Base-by-base conservation (phyloP, 1,140 invertebrate genomes). In the Lepidotrigona ventralis region DNA sequence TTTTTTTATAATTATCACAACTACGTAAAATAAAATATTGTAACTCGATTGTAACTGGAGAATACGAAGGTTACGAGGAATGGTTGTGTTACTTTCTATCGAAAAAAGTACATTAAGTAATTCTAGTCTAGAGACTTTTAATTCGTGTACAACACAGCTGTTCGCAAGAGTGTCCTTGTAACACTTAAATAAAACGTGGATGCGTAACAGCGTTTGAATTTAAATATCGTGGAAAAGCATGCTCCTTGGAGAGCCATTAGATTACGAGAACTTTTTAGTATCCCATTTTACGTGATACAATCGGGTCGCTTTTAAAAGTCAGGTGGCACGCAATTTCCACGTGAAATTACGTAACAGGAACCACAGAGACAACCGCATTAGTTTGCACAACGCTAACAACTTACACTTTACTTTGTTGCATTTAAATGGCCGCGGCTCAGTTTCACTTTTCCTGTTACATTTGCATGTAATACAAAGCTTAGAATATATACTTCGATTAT, bases 311-410 rank as follows among this genome's bases (percentile, higher is more conserved):
- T 26, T 76, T 76, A 56, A 81, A 63, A 79, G n/a, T 79, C 77
- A 21, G 0, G 17, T 81, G 39, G 72, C 79, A 54, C n/a, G 70
- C 4, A 63, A 76, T 53, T 76, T 82, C 73, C 21, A 54, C 54
- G 80, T n/a, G 56, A 69, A 82, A 60, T 51, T 46, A 66, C 69
- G 73, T 68, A 76, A 82, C 17, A 58, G 39, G 73, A 76, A 77
- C 80, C 64, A 54, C 80, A 68, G 26, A 58, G 64, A 46, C 14
- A 69, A 82, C 73, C 63, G 21, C 72, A 53, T 66, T 66, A 51
- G 29, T 54, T 81, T 74, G 51, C 63, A 33, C 53, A 68, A 81
- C 54, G 14, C 15, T 58, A 54, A 39, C 9, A 56, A 33, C 46
- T 39, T 29, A 17, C 21, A 39, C 46, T 56, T 81, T 53, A 56